Conservation (phyloP, 2,797 vertebrate species). For the Darevskia nairensis region DNA sequence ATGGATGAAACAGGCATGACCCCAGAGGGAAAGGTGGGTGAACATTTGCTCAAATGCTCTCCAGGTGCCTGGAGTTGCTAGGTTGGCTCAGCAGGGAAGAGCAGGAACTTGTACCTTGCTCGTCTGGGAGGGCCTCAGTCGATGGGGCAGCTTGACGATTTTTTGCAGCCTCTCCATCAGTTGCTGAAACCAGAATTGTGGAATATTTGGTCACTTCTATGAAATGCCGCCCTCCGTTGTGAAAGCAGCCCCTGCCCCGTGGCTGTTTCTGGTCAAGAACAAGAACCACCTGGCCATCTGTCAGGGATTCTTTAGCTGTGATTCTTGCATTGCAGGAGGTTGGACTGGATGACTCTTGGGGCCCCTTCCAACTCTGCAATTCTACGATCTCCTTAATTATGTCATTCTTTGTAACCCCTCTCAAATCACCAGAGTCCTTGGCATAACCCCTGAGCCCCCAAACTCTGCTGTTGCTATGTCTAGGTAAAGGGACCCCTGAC, state of each 20-base stretch:
- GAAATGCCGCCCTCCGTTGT: neutral
- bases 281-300: too few relatives aligned
- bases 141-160: constrained; percentile 88
- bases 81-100: accelerated
- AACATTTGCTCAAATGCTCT: neutral
- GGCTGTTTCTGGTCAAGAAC: neutral
- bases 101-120: constrained; percentile 84
- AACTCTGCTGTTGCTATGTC: neutral
- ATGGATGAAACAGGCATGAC: too few relatives aligned
- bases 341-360: too few relatives aligned
- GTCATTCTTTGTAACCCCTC: neutral
- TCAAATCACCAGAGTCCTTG: neutral
- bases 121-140: constrained; percentile 87
- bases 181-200: constrained; percentile 78
- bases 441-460: neutral
- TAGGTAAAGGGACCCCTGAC: too few relatives aligned
- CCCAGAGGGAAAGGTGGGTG: neutral
- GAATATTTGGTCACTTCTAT: neutral
- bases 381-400: too few relatives aligned
- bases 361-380: too few relatives aligned
- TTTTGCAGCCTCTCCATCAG: constrained; percentile 91
- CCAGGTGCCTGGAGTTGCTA: too few relatives aligned
- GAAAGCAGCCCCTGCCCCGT: accelerated
- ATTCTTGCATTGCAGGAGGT: too few relatives aligned
- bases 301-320: too few relatives aligned